These are phyloP conservation scores for Oryzias melastigma DNA, from an alignment of 2,113 vertebrate genomes.

Conservation along the genomic window DNA sequence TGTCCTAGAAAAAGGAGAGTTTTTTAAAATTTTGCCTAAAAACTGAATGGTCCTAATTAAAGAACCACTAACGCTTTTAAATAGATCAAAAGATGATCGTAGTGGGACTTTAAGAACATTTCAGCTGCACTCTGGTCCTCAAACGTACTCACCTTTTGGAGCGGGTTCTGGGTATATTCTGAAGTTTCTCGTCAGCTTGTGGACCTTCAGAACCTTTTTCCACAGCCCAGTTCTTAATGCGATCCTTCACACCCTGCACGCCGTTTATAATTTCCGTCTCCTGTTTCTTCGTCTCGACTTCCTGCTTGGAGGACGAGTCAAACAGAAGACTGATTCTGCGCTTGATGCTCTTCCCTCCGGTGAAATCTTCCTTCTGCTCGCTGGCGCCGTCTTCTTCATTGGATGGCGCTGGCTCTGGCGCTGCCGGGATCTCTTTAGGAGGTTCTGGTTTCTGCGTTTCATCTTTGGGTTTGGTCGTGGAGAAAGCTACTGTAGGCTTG, in stretches of 20 bases:
- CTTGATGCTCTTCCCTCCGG: conserved; percentile 60
- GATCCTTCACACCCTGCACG: conserved; percentile 59
- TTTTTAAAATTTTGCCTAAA: too few species aligned
- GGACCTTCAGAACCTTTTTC: conserved; percentile 25
- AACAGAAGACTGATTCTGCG: conserved; percentile 71
- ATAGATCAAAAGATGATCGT: neutral
- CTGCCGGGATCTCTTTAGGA: conserved; percentile 3
- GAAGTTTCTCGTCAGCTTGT: conserved; percentile 37
- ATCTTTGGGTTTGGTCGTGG: conserved; percentile 20
- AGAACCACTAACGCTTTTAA: neutral
- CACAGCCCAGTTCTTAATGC: conserved; percentile 63
- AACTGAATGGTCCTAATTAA: neutral
- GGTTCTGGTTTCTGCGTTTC: conserved; percentile 4
- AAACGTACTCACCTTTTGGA: conserved; percentile 52
- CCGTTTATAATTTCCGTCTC: conserved; percentile 46
- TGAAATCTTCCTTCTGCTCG: conserved; percentile 26
- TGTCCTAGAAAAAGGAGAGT: too few species aligned
- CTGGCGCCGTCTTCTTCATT: conserved; percentile 24
- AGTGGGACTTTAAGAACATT: neutral
- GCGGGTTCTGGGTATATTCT: neutral
- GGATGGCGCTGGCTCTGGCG: neutral
- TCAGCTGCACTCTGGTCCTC: conserved; percentile 17
- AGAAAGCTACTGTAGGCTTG: neutral
- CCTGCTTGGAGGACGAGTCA: conserved; percentile 54
- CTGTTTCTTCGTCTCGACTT: conserved; percentile 38